Evolutionary conservation across 2,797 vertebrate genomes (phyloP).

Genomic region (Erpetoichthys calabaricus): DNA sequence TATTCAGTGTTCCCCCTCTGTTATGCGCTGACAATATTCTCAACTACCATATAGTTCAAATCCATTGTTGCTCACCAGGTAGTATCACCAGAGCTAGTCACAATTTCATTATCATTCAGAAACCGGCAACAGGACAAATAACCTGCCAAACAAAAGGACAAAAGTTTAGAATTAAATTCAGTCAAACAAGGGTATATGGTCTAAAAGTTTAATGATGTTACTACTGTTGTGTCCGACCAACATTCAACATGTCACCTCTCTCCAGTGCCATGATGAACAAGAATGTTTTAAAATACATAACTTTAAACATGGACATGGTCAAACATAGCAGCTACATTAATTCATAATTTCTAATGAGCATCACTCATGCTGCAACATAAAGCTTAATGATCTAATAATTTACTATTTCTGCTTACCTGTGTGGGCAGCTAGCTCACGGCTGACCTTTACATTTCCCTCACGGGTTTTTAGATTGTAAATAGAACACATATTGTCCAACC

Average conservation of each 20-base stretch:
- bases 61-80: slow-evolving; percentile 62
- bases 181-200: too few relatives aligned
- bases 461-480: slow-evolving; percentile 93
- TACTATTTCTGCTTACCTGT: slow-evolving; percentile 51
- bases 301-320: too few relatives aligned
- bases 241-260: too few relatives aligned
- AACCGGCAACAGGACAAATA: slow-evolving; percentile 94
- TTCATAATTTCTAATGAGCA: too few relatives aligned
- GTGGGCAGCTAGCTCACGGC: slow-evolving; percentile 84
- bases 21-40: background rate
- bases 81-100: slow-evolving; percentile 92
- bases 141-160: slow-evolving; percentile 40
- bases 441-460: slow-evolving; percentile 88
- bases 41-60: background rate
- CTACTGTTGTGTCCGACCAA: too few relatives aligned
- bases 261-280: too few relatives aligned
- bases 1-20: too few relatives aligned
- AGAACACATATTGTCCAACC: slow-evolving; percentile 96
- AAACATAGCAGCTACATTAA: too few relatives aligned
- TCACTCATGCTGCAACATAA: too few relatives aligned
- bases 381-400: too few relatives aligned
- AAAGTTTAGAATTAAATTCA: background rate
- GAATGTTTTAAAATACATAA: too few relatives aligned
- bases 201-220: too few relatives aligned
- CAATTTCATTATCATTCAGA: slow-evolving; percentile 79